Percentiles rank a stretch among this genome's conserved stretches.
These are phyloP conservation scores for Pipistrellus kuhlii DNA, from an alignment of 2,797 vertebrate genomes.

Conservation along the genomic window DNA sequence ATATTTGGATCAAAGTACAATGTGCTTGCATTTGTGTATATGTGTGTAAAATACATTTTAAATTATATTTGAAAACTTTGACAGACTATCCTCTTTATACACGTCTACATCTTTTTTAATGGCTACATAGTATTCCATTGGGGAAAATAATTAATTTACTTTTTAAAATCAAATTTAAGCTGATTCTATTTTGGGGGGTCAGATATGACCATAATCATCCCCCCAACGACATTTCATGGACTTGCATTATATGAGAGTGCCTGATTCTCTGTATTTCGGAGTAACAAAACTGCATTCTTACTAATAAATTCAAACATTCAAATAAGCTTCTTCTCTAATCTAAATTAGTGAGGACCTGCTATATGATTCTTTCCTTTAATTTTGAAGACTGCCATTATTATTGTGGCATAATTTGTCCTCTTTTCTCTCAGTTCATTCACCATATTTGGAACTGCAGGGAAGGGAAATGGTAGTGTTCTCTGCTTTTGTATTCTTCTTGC, in stretches of 20 bases:
- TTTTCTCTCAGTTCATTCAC: constrained; percentile 57
- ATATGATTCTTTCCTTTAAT: background rate
- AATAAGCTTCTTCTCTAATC: background rate
- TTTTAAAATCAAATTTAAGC: constrained; percentile 19
- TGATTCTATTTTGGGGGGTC: background rate
- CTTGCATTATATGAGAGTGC: background rate
- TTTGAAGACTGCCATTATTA: constrained; percentile 47
- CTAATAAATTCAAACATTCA: constrained; percentile 37
- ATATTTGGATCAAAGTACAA: background rate
- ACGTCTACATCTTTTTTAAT: constrained; percentile 16
- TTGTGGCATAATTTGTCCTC: background rate
- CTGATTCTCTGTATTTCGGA: constrained; percentile 4
- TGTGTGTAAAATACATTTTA: background rate
- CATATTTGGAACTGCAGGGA: constrained; percentile 48
- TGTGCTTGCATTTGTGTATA: background rate
- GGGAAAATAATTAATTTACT: background rate
- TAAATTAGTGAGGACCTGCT: background rate
- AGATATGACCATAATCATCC: background rate
- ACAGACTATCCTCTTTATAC: background rate
- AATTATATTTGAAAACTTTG: background rate
- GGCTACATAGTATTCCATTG: background rate
- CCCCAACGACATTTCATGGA: background rate
- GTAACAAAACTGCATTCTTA: constrained; percentile 43
- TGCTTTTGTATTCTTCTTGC: constrained; percentile 70
- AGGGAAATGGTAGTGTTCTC: constrained; percentile 53